phyloP scores from a whole-genome alignment of 2,797 vertebrate genomes.

The Synaphobranchus kaupii region DNA sequence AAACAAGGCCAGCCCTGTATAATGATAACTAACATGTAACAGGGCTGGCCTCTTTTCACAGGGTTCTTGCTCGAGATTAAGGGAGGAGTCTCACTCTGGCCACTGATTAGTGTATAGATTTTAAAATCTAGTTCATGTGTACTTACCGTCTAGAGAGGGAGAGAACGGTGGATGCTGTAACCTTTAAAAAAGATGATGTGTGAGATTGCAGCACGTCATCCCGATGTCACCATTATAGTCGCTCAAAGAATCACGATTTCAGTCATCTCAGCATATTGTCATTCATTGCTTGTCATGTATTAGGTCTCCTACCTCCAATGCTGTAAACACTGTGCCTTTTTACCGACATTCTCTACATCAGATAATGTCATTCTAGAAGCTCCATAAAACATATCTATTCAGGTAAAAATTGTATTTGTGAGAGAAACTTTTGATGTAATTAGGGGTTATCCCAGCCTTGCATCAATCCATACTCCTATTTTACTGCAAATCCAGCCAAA shows the following conservation, averaged over 20 bases:
- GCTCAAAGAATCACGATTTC: conserved; percentile 5
- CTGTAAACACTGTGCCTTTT: conserved; percentile 14
- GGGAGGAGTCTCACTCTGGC: not conserved
- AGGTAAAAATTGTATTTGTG: not conserved
- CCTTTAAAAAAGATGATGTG: not conserved
- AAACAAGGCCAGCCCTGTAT: too few species aligned
- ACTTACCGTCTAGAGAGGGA: too few species aligned
- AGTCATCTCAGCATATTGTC: not conserved
- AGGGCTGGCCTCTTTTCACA: too few species aligned
- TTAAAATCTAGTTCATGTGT: not conserved
- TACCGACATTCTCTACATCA: not conserved
- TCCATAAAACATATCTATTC: not conserved
- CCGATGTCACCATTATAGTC: conserved; percentile 27
- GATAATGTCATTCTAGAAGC: not conserved
- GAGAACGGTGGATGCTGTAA: not conserved
- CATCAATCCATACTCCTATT: not conserved
- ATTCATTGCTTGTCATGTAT: not conserved
- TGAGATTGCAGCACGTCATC: conserved; percentile 11
- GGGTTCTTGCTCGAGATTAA: not conserved
- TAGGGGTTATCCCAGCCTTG: not conserved
- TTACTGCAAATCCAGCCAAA: not conserved
- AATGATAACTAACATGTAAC: too few species aligned
- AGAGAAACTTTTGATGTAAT: not conserved
- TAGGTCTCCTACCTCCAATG: conserved; percentile 17
- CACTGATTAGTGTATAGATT: not conserved